Conservation (phyloP, 2,113 vertebrate species). For the Rafetus swinhoei region DNA sequence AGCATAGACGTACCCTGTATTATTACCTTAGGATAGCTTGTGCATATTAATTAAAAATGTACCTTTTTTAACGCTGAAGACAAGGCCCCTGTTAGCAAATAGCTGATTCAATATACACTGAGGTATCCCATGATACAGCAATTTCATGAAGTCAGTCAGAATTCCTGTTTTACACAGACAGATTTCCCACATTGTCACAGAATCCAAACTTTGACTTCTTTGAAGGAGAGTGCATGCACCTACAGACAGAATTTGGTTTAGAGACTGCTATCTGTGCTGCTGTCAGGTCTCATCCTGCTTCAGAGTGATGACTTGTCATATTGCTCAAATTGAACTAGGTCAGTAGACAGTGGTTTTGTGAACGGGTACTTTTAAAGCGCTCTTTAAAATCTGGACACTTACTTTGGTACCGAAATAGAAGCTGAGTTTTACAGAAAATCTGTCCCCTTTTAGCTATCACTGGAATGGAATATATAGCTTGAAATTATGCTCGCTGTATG, state of each 20-base stretch:
- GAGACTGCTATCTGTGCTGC: background rate
- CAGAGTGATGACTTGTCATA: rapidly evolving
- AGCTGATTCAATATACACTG: constrained; percentile 7
- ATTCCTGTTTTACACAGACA: background rate
- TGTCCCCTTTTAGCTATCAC: background rate
- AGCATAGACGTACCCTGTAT: too few species aligned
- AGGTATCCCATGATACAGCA: background rate
- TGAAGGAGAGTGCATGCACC: background rate
- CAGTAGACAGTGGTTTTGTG: background rate
- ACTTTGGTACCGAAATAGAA: background rate
- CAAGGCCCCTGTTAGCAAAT: background rate
- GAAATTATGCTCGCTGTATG: background rate
- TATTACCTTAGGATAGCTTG: background rate
- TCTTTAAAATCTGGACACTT: background rate
- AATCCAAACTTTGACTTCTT: background rate
- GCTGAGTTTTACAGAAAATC: background rate
- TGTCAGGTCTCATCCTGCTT: background rate
- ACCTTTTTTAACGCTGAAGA: background rate
- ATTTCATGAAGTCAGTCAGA: background rate
- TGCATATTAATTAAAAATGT: background rate
- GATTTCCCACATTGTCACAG: background rate
- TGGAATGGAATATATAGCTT: background rate
- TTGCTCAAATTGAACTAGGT: rapidly evolving
- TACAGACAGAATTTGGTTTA: background rate
- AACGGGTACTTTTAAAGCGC: background rate